A percentile compares a stretch with the other conserved stretches of the same genome.
phyloP scores from a whole-genome alignment of 2,113 vertebrate species.

The Semnornis frantzii region DNA sequence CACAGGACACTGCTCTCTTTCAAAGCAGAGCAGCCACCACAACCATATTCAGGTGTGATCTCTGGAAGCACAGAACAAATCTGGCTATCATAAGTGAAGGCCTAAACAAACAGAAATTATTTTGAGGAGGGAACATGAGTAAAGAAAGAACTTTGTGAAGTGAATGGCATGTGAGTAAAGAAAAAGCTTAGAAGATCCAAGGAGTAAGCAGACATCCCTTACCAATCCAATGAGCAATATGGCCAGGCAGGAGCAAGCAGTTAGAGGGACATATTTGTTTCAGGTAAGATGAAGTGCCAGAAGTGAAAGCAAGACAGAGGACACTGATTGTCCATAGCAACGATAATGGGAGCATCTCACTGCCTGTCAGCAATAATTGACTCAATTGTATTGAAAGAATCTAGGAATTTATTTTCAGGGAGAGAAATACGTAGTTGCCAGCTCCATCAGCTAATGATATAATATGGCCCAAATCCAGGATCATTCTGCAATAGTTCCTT shows the following conservation, averaged over 20 bases:
- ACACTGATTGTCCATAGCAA: background rate
- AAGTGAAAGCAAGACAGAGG: background rate
- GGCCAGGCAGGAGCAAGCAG: background rate
- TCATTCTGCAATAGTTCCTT: background rate
- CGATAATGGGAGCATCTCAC: background rate
- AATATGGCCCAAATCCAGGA: background rate
- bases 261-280: background rate
- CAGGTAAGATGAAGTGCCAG: background rate
- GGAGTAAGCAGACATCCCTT: background rate
- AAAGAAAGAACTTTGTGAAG: too few species aligned
- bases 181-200: background rate
- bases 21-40: background rate
- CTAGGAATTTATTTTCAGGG: constrained; percentile 4
- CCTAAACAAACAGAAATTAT: background rate
- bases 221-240: background rate
- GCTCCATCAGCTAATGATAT: background rate
- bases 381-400: background rate
- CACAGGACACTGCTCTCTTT: background rate
- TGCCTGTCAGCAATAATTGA: background rate
- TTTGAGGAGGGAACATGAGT: background rate
- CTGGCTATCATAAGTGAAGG: background rate
- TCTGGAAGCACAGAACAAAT: background rate
- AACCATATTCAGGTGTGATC: background rate
- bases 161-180: background rate
- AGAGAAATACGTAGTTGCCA: background rate